Evolutionary conservation across 2,888 invertebrate species (phyloP).

Genomic region (Odontocerum albicorne): DNA sequence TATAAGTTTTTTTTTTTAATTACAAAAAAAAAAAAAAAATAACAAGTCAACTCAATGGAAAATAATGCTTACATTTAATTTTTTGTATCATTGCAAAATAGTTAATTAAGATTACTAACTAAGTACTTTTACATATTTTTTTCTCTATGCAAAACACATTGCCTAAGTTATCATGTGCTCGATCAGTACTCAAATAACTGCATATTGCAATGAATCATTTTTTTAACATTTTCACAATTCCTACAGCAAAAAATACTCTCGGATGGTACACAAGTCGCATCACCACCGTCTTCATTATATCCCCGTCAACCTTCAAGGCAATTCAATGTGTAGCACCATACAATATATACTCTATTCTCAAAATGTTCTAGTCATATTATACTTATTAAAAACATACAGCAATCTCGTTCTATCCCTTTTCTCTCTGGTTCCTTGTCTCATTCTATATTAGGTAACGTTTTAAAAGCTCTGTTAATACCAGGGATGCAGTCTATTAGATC

Average conservation of each 20-base stretch:
- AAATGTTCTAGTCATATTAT: conserved; percentile 3
- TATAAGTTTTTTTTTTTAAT: no score
- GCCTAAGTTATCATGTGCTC: conserved; percentile 32
- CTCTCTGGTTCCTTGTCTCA: background rate
- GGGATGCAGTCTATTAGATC: conserved; percentile 26
- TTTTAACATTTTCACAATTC: conserved; percentile 18
- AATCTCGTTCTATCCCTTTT: background rate
- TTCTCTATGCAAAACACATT: conserved; percentile 25
- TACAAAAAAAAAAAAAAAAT: conserved; percentile 7
- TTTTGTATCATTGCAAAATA: conserved; percentile 21
- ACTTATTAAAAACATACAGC: conserved; percentile 14
- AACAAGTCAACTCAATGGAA: conserved; percentile 7
- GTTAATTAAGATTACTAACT: conserved; percentile 24
- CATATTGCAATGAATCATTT: conserved; percentile 11
- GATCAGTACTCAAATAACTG: conserved; percentile 21
- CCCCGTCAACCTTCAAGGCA: conserved; percentile 35
- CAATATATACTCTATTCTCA: conserved; percentile 42
- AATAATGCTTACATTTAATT: conserved; percentile 11
- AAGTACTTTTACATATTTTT: conserved; percentile 24
- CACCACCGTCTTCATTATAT: conserved; percentile 17
- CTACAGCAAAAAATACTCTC: conserved; percentile 14
- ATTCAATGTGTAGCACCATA: conserved; percentile 38
- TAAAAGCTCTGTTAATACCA: conserved; percentile 25
- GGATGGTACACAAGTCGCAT: conserved; percentile 22
- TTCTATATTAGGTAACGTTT: conserved; percentile 15